Evolutionary conservation across 2,113 vertebrate species (phyloP).

Genomic region (Sylvia atricapilla): DNA sequence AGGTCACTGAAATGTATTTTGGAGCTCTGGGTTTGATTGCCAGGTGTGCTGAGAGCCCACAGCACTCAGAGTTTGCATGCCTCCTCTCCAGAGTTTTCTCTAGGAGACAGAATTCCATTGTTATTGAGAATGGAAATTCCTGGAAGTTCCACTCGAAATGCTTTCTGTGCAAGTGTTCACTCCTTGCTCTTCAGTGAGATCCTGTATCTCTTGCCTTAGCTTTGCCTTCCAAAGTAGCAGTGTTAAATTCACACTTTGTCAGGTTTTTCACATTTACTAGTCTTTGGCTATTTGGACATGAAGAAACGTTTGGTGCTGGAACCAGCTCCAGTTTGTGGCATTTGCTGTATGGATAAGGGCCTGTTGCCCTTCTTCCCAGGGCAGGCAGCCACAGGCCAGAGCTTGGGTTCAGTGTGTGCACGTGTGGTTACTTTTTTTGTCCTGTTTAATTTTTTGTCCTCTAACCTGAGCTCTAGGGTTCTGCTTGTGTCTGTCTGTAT

Average conservation of each 20-base stretch:
- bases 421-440: not conserved
- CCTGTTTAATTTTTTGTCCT: not conserved
- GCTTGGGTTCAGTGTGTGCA: not conserved
- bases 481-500: not conserved
- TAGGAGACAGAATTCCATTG: not conserved
- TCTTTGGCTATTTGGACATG: not conserved
- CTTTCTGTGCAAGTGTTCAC: not conserved
- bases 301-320: not conserved
- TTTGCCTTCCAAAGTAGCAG: not conserved
- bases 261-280: not conserved
- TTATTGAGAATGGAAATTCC: not conserved
- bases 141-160: not conserved
- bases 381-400: not conserved
- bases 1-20: not conserved
- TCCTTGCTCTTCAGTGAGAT: not conserved
- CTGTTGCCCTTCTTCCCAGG: not conserved
- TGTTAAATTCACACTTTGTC: not conserved
- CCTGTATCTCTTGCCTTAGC: not conserved
- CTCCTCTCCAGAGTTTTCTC: not conserved
- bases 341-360: not conserved
- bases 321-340: not conserved
- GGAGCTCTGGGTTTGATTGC: not conserved
- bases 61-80: accelerated
- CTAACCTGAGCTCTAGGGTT: not conserved
- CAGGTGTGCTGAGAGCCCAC: not conserved